phyloP scores from a whole-genome alignment of 2,797 vertebrate genomes.

The Myotis planiceps region DNA sequence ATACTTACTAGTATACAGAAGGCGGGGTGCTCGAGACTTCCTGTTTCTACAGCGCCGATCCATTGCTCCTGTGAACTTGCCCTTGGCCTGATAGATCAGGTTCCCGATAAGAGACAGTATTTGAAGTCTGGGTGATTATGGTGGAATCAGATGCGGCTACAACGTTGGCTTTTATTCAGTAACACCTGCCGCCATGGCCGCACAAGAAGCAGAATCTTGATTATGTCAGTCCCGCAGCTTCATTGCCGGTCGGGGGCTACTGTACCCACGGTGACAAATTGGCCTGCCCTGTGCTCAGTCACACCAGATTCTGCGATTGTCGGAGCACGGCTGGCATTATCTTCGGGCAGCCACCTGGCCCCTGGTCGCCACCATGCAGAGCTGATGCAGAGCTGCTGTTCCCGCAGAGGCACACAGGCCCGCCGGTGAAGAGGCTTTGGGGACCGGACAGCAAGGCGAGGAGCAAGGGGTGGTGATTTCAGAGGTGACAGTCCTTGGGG shows the following conservation, averaged over 20 bases:
- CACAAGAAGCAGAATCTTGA: constrained; percentile 33
- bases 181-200: not conserved
- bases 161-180: constrained; percentile 24
- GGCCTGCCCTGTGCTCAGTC: constrained; percentile 48
- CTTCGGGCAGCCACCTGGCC: constrained; percentile 27
- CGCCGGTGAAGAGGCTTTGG: not conserved
- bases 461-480: not conserved
- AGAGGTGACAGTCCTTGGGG: not conserved
- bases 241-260: not conserved
- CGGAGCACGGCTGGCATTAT: constrained; percentile 15
- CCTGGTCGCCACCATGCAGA: not conserved
- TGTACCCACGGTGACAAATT: constrained; percentile 34
- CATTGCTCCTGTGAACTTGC: not conserved
- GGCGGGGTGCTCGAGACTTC: not conserved
- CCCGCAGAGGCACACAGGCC: not conserved
- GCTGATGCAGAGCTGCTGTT: constrained; percentile 21
- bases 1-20: not conserved
- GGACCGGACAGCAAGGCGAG: not conserved
- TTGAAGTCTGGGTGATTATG: not conserved
- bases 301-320: constrained; percentile 52
- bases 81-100: not conserved
- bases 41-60: not conserved
- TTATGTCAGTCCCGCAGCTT: constrained; percentile 26
- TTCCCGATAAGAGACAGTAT: not conserved
- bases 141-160: not conserved